Evolutionary conservation across 1,140 invertebrate species (phyloP).

Genomic region (Cyphomyrmex costatus): DNA sequence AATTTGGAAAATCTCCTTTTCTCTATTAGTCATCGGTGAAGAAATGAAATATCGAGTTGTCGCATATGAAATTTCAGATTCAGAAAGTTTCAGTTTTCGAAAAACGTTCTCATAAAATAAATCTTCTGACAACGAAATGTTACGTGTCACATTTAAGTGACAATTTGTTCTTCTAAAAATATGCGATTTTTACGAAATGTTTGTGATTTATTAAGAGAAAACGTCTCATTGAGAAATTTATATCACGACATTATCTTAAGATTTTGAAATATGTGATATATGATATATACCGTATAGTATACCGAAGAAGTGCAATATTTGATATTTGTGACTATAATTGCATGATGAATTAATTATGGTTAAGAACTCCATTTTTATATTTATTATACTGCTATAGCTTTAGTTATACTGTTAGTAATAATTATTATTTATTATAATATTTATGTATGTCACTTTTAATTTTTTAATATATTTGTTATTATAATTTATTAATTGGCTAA

Average conservation of each 20-base stretch:
- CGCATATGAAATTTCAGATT: constrained; percentile 11
- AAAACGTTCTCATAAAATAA: constrained; percentile 1
- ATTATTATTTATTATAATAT: too few species aligned
- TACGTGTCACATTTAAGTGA: not conserved
- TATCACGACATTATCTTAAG: not conserved
- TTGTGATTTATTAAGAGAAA: constrained; percentile 6
- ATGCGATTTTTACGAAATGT: not conserved
- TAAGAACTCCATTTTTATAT: too few species aligned
- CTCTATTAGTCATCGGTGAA: not conserved
- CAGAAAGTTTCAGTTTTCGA: not conserved
- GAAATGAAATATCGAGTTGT: not conserved
- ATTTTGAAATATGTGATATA: not conserved
- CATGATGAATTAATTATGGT: too few species aligned
- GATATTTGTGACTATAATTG: too few species aligned
- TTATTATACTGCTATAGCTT: too few species aligned
- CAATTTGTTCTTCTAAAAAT: not conserved
- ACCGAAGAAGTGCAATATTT: too few species aligned
- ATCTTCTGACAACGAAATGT: not conserved
- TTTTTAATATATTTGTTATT: too few species aligned
- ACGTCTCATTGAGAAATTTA: constrained; percentile 1
- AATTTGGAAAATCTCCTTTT: constrained; percentile 51
- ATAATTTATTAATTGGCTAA: too few species aligned
- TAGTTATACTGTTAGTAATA: too few species aligned
- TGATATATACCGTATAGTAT: too few species aligned
- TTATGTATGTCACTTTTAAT: too few species aligned